These are phyloP conservation scores for Crossaster papposus DNA, from an alignment of 53 echinoderm and acorn worm genomes.

Conservation along the genomic window DNA sequence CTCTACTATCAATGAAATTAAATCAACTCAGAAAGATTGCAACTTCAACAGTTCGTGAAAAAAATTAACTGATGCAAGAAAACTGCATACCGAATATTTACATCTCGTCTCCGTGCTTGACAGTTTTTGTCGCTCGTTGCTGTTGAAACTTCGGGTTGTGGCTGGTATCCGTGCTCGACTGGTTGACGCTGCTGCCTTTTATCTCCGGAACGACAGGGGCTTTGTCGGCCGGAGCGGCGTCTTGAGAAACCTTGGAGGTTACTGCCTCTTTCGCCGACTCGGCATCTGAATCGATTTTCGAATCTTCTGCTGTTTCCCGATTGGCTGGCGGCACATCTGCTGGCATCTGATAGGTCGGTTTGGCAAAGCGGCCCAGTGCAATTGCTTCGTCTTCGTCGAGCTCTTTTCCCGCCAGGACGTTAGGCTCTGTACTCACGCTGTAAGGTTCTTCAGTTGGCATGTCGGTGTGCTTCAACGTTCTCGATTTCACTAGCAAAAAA, in stretches of 20 bases:
- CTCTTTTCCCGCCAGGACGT: not conserved
- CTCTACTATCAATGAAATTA: not conserved
- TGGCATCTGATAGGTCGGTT: not conserved
- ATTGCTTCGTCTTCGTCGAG: constrained; percentile 36
- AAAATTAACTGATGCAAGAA: not conserved
- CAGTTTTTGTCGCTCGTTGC: constrained; percentile 12
- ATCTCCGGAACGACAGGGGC: not conserved
- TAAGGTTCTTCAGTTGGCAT: constrained; percentile 10
- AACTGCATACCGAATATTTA: not conserved
- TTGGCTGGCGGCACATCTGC: not conserved
- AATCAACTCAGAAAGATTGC: not conserved
- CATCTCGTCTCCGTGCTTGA: constrained; percentile 10
- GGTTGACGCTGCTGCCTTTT: constrained; percentile 23
- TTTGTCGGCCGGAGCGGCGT: not conserved
- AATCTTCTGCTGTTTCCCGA: not conserved
- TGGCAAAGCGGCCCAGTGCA: constrained; percentile 21
- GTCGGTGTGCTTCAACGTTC: constrained; percentile 52
- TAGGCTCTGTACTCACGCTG: constrained; percentile 10
- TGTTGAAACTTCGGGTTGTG: not conserved
- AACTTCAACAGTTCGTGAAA: not conserved
- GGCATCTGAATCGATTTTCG: constrained; percentile 27
- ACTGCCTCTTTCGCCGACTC: not conserved
- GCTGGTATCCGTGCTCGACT: constrained; percentile 34
- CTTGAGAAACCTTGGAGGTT: not conserved
- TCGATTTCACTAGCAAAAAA: constrained; percentile 37